Evolutionary conservation across 1,140 invertebrate genomes (phyloP).

Genomic region (Laupala kohalensis): DNA sequence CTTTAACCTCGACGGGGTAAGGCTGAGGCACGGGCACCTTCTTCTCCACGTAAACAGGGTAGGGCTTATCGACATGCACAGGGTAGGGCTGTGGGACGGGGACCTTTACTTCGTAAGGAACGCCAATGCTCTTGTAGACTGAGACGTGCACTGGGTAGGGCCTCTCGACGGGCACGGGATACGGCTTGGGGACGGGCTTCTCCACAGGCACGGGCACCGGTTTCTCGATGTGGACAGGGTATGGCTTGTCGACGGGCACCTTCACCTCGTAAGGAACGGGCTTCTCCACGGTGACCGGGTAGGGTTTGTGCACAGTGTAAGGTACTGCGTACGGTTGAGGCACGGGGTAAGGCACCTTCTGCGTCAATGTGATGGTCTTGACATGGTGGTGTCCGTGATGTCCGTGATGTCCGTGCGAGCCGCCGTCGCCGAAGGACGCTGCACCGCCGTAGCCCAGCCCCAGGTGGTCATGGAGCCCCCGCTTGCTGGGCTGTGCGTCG

Average conservation of each 20-base stretch:
- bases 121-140: constrained; percentile 48
- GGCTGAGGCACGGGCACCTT: constrained; percentile 39
- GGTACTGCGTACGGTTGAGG: constrained; percentile 39
- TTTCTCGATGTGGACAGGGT: constrained; percentile 33
- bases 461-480: constrained; percentile 24
- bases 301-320: constrained; percentile 24
- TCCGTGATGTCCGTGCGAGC: constrained; percentile 22
- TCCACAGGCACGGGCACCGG: constrained; percentile 50
- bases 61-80: constrained; percentile 48
- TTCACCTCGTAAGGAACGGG: constrained; percentile 34
- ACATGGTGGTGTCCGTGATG: constrained; percentile 16
- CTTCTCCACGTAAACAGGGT: constrained; percentile 30
- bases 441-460: constrained; percentile 24
- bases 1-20: constrained; percentile 29
- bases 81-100: constrained; percentile 39
- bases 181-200: constrained; percentile 45
- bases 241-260: constrained; percentile 30
- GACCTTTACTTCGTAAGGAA: constrained; percentile 52
- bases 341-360: constrained; percentile 51
- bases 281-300: constrained; percentile 24
- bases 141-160: constrained; percentile 42
- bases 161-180: constrained; percentile 53
- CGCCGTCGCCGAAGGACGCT: constrained; percentile 26
- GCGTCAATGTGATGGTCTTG: constrained; percentile 38
- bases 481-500: neutral